Evolutionary conservation across 1,140 invertebrate species (phyloP).

Genomic region (Archivesica marissinica): DNA sequence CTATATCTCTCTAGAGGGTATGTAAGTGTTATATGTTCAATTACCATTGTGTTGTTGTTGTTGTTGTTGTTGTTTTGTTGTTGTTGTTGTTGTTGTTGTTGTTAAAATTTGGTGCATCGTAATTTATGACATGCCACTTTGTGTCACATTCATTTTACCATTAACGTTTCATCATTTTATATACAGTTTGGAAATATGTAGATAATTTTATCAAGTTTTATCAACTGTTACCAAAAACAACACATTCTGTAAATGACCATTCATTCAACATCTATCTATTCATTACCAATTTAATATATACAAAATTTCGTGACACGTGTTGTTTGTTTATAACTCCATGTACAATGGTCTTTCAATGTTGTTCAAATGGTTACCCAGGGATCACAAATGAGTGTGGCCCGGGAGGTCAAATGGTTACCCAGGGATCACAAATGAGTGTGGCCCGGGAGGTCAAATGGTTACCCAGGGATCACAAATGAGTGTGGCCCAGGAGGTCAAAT

Average conservation of each 20-base stretch:
- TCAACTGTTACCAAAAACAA: background rate
- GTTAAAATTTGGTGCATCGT: background rate
- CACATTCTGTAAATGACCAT: constrained; percentile 7
- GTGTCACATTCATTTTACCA: background rate
- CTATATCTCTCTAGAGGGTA: no score
- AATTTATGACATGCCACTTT: background rate
- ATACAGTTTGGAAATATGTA: background rate
- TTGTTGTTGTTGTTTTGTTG: background rate
- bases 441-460: no score
- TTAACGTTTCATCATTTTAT: background rate
- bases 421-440: no score
- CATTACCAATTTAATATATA: constrained; percentile 18
- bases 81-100: background rate
- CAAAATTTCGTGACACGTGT: background rate
- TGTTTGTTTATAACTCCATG: background rate
- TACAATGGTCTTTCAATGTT: no score
- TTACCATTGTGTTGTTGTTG: background rate
- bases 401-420: no score
- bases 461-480: no score
- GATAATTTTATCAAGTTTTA: constrained; percentile 23
- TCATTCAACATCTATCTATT: background rate
- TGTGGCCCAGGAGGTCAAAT: no score
- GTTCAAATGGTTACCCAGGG: no score
- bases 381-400: no score
- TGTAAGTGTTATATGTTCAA: no score